Conservation (phyloP, 2,797 vertebrate genomes). For the Labroides dimidiatus region DNA sequence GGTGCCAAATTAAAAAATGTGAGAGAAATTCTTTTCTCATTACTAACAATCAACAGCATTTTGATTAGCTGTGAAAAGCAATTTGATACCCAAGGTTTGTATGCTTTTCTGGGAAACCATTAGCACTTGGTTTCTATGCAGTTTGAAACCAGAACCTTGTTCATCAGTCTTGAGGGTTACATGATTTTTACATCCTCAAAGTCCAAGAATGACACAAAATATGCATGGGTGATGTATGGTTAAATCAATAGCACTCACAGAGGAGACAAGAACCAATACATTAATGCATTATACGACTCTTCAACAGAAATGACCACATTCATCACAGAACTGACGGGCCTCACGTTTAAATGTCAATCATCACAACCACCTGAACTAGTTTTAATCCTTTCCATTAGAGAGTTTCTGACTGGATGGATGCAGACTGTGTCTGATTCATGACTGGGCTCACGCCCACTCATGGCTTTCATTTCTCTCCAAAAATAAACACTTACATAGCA, state of each 20-base stretch:
- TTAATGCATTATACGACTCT: not conserved
- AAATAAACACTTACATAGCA: conserved; percentile 48
- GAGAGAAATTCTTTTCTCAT: conserved; percentile 26
- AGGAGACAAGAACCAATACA: not conserved
- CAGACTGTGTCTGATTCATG: conserved; percentile 49
- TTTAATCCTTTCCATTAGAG: not conserved
- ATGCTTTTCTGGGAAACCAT: conserved; percentile 24
- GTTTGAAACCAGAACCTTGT: conserved; percentile 16
- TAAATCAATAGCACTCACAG: not conserved
- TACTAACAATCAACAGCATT: conserved; percentile 18
- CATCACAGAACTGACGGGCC: not conserved
- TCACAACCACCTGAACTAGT: conserved; percentile 32
- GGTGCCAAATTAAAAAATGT: conserved; percentile 33
- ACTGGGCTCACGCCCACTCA: conserved; percentile 40
- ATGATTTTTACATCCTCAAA: not conserved
- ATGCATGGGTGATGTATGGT: not conserved
- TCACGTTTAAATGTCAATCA: conserved; percentile 27
- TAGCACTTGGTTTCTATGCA: conserved; percentile 3
- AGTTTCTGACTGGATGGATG: conserved; percentile 23
- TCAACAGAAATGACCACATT: not conserved
- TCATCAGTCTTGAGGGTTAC: conserved; percentile 1
- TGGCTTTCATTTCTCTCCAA: conserved; percentile 38
- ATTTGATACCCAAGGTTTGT: conserved; percentile 11
- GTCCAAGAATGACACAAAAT: not conserved
- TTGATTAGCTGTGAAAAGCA: conserved; percentile 50